phyloP scores from a whole-genome alignment of 2,888 invertebrate genomes.

The Tenthredo mesomela region DNA sequence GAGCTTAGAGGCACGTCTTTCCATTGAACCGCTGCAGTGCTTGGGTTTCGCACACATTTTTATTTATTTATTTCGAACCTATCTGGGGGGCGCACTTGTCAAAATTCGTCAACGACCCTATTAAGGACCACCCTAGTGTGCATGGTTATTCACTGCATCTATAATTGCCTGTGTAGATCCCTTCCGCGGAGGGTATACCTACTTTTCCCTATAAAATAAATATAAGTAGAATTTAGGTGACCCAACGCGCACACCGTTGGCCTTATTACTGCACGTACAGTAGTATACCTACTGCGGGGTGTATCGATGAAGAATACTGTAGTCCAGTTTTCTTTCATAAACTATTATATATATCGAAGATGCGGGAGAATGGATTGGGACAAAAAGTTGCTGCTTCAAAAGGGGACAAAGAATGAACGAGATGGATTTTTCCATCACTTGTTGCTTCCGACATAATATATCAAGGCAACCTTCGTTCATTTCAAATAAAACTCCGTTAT shows the following conservation, averaged over 20 bases:
- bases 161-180: not conserved
- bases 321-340: not conserved
- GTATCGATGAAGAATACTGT: not conserved
- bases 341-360: not conserved
- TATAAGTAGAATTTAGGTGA: not conserved
- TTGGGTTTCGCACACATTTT: too few species aligned
- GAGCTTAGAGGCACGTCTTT: too few species aligned
- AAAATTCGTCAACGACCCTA: too few species aligned
- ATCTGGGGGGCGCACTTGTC: too few species aligned
- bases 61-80: too few species aligned
- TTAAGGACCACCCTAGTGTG: too few species aligned
- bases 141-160: not conserved
- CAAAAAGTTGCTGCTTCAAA: not conserved
- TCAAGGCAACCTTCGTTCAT: not conserved
- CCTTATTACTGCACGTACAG: not conserved
- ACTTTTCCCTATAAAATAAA: not conserved
- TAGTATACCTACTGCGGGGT: not conserved
- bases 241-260: not conserved
- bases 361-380: not conserved
- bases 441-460: not conserved
- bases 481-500: conserved; percentile 1
- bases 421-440: conserved; percentile 14
- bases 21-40: too few species aligned
- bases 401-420: not conserved
- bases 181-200: not conserved